Evolutionary conservation across 2,888 invertebrate genomes (phyloP).

Genomic region (Lathronympha strigana): DNA sequence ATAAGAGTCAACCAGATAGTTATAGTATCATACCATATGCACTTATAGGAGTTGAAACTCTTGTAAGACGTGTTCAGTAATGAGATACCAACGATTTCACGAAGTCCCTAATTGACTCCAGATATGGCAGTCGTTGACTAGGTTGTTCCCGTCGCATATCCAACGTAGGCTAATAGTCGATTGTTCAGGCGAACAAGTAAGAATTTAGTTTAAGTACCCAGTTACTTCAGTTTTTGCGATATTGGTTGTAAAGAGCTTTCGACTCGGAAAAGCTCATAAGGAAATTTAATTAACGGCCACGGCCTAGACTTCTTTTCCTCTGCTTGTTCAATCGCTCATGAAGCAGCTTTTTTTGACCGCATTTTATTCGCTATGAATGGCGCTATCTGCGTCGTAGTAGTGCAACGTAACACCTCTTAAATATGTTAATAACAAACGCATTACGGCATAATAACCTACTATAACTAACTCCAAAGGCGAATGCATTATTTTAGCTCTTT

Average conservation of each 20-base stretch:
- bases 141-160: background rate
- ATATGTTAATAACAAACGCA: constrained; percentile 26
- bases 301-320: background rate
- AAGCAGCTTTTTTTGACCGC: constrained; percentile 51
- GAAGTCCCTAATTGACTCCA: constrained; percentile 29
- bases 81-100: constrained; percentile 21
- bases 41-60: background rate
- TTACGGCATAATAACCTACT: constrained; percentile 24
- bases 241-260: background rate
- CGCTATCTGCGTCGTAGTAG: constrained; percentile 23
- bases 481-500: background rate
- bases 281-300: background rate
- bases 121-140: constrained; percentile 16
- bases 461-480: background rate
- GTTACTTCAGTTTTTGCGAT: background rate
- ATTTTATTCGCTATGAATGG: constrained; percentile 32
- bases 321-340: constrained; percentile 45
- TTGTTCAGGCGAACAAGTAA: background rate
- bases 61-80: constrained; percentile 7
- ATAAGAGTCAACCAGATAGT: too few relatives aligned
- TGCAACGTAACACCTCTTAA: constrained; percentile 26
- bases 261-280: background rate
- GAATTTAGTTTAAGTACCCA: background rate
- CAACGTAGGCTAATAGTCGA: background rate
- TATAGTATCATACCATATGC: too few relatives aligned